Evolutionary conservation across 2,888 invertebrate genomes (phyloP).

Genomic region (Nesidiocoris tenuis): DNA sequence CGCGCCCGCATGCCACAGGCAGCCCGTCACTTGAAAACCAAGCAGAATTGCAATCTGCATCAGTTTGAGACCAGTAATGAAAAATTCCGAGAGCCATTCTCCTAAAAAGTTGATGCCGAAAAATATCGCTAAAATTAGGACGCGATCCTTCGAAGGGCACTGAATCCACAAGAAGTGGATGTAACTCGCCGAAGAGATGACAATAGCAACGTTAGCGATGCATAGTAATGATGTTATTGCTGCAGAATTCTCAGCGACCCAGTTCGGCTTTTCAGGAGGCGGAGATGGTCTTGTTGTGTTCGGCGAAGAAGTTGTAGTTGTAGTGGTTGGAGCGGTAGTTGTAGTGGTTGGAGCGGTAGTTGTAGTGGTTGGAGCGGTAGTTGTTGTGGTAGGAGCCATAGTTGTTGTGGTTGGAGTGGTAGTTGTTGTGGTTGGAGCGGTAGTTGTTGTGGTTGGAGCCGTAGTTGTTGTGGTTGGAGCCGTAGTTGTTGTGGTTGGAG

Average conservation of each 20-base stretch:
- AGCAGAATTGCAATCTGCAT: neutral
- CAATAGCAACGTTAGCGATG: neutral
- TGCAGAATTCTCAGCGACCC: too few relatives aligned
- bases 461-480: too few relatives aligned
- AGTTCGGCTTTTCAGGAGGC: neutral
- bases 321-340: too few relatives aligned
- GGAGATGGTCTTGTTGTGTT: too few relatives aligned
- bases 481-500: too few relatives aligned
- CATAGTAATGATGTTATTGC: neutral
- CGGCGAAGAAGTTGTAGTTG: too few relatives aligned
- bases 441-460: too few relatives aligned
- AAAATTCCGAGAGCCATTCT: neutral
- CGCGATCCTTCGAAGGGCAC: neutral
- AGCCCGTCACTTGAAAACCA: neutral
- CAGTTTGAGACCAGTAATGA: neutral
- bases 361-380: too few relatives aligned
- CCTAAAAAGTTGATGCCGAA: neutral
- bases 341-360: too few relatives aligned
- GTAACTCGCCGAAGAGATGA: neutral
- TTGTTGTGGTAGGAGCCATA: too few relatives aligned
- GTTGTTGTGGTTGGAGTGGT: too few relatives aligned
- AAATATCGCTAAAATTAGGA: neutral
- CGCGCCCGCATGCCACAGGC: neutral
- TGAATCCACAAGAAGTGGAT: neutral
- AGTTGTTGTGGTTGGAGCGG: too few relatives aligned